phyloP scores from a whole-genome alignment of 1,140 invertebrate species.

The Pygmarrhopalites habei region DNA sequence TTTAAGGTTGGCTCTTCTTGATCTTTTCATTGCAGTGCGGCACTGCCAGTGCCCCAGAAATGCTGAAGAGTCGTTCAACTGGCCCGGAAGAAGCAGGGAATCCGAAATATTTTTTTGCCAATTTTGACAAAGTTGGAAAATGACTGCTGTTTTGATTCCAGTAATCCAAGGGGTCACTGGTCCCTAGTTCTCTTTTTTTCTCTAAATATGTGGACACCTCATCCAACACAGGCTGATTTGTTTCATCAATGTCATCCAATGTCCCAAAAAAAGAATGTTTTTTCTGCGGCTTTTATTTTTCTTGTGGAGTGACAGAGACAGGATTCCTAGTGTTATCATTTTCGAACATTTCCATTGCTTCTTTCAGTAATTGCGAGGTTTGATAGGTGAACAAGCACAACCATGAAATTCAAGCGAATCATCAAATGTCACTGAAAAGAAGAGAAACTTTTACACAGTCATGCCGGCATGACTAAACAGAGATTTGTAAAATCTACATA shows the following conservation, averaged over 20 bases:
- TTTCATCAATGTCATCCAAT: neutral
- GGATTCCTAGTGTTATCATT: neutral
- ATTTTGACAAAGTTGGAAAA: neutral
- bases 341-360: neutral
- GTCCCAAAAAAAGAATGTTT: neutral
- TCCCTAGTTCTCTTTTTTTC: neutral
- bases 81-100: neutral
- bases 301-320: neutral
- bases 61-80: neutral
- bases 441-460: neutral
- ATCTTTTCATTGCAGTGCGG: too few species aligned
- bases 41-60: neutral
- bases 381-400: neutral
- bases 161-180: neutral
- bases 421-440: neutral
- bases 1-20: neutral
- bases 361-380: neutral
- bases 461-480: neutral
- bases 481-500: neutral
- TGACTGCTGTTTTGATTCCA: neutral
- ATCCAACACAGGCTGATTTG: neutral
- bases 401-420: neutral
- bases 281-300: neutral
- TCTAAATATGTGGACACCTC: neutral
- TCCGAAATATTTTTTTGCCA: conserved; percentile 2